phyloP scores from a whole-genome alignment of 2,797 vertebrate species.

The Dryobates pubescens region DNA sequence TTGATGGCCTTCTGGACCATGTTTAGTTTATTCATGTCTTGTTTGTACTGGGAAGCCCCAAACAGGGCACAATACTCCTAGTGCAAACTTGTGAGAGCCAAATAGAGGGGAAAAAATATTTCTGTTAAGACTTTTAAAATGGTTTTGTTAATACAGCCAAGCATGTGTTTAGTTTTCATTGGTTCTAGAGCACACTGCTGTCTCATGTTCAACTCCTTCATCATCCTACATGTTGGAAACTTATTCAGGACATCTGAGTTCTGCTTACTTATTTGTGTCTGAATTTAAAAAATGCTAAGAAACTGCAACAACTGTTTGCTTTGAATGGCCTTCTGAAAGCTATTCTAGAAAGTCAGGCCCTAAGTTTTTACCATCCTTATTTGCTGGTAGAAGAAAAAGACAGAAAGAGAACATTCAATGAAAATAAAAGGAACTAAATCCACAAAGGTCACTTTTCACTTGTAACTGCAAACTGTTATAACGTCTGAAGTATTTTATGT shows the following conservation, averaged over 20 bases:
- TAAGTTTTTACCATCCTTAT: not conserved
- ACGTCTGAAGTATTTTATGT: not conserved
- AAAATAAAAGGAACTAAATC: not conserved
- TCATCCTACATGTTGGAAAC: not conserved
- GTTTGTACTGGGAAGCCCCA: not conserved
- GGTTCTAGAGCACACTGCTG: not conserved
- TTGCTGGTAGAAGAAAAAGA: not conserved
- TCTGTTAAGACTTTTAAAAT: not conserved
- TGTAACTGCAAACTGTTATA: not conserved
- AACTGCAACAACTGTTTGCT: not conserved
- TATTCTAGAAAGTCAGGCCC: not conserved
- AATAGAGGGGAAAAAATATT: not conserved
- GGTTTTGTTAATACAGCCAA: not conserved
- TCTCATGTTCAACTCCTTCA: not conserved
- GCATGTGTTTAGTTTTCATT: not conserved
- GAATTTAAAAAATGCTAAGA: not conserved
- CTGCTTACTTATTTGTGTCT: not conserved
- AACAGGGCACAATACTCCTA: not conserved
- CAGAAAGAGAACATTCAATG: not conserved
- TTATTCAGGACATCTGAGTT: not conserved
- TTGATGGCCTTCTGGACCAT: not conserved
- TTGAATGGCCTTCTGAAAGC: not conserved
- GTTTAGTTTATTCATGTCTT: not conserved
- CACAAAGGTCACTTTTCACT: not conserved
- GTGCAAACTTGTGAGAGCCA: not conserved